Conservation (phyloP, 2,113 vertebrate genomes). For the Prolemur simus region DNA sequence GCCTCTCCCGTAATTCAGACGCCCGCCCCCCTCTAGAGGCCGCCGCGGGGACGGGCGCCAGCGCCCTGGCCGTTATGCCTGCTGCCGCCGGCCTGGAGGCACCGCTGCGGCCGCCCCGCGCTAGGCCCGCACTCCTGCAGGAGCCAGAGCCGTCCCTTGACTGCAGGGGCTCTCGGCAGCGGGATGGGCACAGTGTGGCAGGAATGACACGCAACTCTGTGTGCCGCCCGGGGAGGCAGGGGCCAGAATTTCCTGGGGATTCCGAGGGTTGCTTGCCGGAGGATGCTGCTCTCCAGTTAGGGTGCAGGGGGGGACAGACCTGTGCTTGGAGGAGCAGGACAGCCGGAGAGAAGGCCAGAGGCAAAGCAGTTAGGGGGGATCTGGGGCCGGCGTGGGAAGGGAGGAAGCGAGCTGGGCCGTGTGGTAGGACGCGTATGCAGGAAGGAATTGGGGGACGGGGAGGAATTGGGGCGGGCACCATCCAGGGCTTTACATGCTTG, state of each 20-base stretch:
- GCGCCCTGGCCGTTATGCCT: too few species aligned
- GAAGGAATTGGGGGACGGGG: neutral
- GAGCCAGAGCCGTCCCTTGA: too few species aligned
- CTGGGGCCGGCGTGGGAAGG: neutral
- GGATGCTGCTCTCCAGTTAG: too few species aligned
- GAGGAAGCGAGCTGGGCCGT: neutral
- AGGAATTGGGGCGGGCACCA: neutral
- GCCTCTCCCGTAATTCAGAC: too few species aligned
- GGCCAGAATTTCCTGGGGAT: too few species aligned
- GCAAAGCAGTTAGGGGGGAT: too few species aligned
- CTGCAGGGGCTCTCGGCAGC: neutral
- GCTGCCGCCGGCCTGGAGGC: too few species aligned
- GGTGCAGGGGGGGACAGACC: rapidly evolving
- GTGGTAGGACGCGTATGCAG: rapidly evolving
- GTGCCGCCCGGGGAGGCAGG: neutral
- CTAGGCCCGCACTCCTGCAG: neutral
- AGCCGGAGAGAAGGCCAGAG: neutral
- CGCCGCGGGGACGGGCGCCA: too few species aligned
- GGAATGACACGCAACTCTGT: neutral
- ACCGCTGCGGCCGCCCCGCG: neutral
- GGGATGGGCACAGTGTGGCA: rapidly evolving
- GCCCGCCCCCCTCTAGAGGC: too few species aligned
- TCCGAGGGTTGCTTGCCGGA: too few species aligned
- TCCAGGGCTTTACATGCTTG: neutral
- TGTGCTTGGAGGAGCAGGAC: too few species aligned